These are phyloP conservation scores for Tiliqua scincoides DNA, from an alignment of 2,113 vertebrate species.

Conservation along the genomic window DNA sequence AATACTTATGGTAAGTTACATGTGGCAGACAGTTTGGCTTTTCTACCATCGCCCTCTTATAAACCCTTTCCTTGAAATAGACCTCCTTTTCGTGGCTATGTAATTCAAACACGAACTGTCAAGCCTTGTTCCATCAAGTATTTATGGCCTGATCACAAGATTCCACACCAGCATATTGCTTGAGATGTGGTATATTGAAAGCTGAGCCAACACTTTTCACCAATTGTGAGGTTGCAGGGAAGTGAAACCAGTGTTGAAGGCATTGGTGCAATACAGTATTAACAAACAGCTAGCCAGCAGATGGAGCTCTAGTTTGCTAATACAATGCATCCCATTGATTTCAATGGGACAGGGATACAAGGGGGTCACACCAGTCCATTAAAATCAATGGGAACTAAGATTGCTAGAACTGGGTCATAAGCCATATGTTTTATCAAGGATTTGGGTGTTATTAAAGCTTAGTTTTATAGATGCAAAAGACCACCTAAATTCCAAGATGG, in stretches of 20 bases:
- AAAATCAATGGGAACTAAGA: neutral
- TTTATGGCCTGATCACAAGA: neutral
- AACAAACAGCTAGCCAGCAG: constrained; percentile 4
- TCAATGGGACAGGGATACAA: neutral
- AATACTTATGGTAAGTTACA: too few relatives aligned
- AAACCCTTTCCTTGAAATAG: neutral
- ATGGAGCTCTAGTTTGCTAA: constrained; percentile 20
- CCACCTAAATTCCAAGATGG: neutral
- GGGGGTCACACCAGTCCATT: neutral
- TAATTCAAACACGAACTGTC: too few relatives aligned
- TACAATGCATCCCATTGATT: neutral
- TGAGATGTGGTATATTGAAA: neutral
- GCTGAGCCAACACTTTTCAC: neutral
- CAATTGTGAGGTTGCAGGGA: neutral
- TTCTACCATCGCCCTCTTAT: neutral
- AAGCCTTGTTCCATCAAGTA: too few relatives aligned
- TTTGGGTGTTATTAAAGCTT: neutral
- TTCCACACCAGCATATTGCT: neutral
- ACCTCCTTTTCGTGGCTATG: neutral
- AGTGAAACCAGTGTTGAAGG: neutral
- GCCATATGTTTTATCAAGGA: neutral
- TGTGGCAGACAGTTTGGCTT: neutral
- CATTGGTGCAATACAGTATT: neutral
- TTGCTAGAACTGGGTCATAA: neutral
- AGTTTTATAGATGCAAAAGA: neutral